A percentile compares a stretch with the other conserved stretches of the same genome.
phyloP scores from a whole-genome alignment of 2,113 vertebrate genomes.

The Phasianus colchicus region DNA sequence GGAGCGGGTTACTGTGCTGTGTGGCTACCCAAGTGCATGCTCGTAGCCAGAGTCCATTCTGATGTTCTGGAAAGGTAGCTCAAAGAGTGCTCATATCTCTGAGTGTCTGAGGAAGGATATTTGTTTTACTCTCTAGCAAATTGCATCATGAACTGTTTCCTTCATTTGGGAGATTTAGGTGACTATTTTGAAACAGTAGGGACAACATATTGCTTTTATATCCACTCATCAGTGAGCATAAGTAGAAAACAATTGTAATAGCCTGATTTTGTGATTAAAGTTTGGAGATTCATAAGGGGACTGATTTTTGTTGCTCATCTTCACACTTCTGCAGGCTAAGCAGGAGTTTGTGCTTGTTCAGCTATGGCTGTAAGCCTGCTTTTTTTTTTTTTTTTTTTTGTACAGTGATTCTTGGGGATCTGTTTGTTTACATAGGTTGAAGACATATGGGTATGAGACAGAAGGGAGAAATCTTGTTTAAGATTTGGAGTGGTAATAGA shows the following conservation, averaged over 20 bases:
- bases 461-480: not conserved
- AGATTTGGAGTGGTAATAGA: not conserved
- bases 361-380: not conserved
- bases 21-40: not conserved
- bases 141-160: not conserved
- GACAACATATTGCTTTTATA: not conserved
- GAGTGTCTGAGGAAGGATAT: not conserved
- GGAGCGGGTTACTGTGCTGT: not conserved
- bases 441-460: not conserved
- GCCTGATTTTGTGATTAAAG: not conserved
- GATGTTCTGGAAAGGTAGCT: not conserved
- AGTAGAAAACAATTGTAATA: not conserved
- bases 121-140: not conserved
- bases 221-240: accelerated
- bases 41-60: not conserved
- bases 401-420: not conserved
- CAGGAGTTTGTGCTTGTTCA: not conserved
- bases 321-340: not conserved
- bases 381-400: not conserved
- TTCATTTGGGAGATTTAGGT: not conserved
- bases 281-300: not conserved
- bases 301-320: accelerated
- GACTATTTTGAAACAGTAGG: accelerated
- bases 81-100: not conserved
- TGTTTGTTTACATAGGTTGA: not conserved